Conservation (phyloP, 2,888 invertebrate genomes). For the Sisyra terminalis region DNA sequence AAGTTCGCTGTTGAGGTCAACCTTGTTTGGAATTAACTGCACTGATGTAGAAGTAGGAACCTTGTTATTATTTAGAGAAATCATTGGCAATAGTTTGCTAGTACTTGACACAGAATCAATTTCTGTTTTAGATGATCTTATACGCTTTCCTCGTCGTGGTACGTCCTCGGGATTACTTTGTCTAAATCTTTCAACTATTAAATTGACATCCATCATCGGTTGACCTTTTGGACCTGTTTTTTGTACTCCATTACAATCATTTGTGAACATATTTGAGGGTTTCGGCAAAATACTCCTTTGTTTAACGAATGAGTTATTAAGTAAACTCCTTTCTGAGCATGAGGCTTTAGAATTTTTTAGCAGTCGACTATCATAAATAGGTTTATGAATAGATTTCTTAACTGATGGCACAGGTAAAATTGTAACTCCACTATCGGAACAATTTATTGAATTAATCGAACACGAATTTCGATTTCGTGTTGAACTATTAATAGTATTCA, state of each 20-base stretch:
- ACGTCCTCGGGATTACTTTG: constrained; percentile 59
- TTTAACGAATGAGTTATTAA: constrained; percentile 4
- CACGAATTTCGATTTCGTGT: constrained; percentile 10
- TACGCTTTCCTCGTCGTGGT: constrained; percentile 46
- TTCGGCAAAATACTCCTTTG: constrained; percentile 27
- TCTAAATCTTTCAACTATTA: constrained; percentile 45
- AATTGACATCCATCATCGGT: constrained; percentile 68
- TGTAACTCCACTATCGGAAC: constrained; percentile 6
- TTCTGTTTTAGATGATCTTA: constrained; percentile 32
- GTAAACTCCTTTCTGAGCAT: not conserved
- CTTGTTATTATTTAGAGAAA: not conserved
- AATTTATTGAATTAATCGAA: not conserved
- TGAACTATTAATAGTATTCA: constrained; percentile 20
- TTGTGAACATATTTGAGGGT: constrained; percentile 13
- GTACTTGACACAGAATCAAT: constrained; percentile 11
- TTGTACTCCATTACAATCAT: constrained; percentile 1
- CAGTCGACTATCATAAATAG: not conserved
- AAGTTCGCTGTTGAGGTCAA: constrained; percentile 21
- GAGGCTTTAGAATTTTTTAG: not conserved
- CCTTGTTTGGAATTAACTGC: constrained; percentile 13
- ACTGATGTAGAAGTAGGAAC: not conserved
- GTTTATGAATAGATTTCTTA: not conserved
- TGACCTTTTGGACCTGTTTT: constrained; percentile 9
- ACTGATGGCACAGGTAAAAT: constrained; percentile 5
- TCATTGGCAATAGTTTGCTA: not conserved